These are phyloP conservation scores for Xenentodon cancila DNA, from an alignment of 2,797 vertebrate genomes.

Conservation along the genomic window DNA sequence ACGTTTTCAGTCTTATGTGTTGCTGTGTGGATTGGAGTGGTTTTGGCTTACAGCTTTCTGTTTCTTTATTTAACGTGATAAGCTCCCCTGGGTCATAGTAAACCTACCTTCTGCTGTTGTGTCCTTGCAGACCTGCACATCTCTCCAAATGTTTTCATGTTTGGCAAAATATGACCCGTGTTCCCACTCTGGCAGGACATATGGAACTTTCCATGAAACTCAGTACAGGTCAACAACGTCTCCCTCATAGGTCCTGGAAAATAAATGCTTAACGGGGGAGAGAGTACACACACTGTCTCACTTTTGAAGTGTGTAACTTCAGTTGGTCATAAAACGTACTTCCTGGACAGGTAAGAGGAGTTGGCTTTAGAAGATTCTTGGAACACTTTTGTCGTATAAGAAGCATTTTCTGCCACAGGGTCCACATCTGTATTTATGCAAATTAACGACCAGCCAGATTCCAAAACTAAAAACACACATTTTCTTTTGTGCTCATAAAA, in stretches of 20 bases:
- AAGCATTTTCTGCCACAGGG: too few species aligned
- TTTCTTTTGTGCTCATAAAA: too few species aligned
- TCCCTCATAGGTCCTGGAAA: conserved; percentile 39
- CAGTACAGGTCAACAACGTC: conserved; percentile 63
- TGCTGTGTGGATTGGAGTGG: conserved; percentile 11
- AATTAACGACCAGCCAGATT: background rate
- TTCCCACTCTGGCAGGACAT: conserved; percentile 62
- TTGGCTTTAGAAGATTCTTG: conserved; percentile 1
- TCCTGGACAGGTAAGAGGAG: background rate
- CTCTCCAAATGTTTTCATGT: conserved; percentile 55
- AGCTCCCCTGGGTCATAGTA: conserved; percentile 5
- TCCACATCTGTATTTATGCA: background rate
- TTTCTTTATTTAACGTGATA: conserved; percentile 11
- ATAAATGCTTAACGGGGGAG: conserved; percentile 31
- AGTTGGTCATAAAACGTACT: conserved; percentile 15
- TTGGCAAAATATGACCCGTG: conserved; percentile 65
- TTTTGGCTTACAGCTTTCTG: conserved; percentile 21
- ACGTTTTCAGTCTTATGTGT: background rate
- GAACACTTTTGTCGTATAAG: background rate
- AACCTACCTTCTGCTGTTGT: conserved; percentile 32
- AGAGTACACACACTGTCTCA: conserved; percentile 27
- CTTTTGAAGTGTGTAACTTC: conserved; percentile 38
- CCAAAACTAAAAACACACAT: too few species aligned
- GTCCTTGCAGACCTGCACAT: conserved; percentile 32
- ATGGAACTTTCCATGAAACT: conserved; percentile 72